Evolutionary conservation across 1,140 invertebrate species (phyloP).

Genomic region (Drosophila nebulosa): DNA sequence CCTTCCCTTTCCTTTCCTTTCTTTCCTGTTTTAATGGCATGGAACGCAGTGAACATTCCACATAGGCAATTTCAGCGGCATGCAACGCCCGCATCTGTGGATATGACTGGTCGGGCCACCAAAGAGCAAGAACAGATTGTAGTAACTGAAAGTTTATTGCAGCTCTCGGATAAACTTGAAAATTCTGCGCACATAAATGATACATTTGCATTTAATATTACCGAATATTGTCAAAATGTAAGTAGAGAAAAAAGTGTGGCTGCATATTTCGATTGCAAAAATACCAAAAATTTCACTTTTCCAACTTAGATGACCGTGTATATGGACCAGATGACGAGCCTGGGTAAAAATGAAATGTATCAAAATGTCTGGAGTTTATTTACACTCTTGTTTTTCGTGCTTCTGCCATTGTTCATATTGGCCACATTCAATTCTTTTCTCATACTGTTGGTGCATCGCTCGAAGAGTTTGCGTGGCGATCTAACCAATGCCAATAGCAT

Average conservation of each 20-base stretch:
- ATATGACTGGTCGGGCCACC: conserved; percentile 41
- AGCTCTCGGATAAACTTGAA: conserved; percentile 32
- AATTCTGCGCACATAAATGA: conserved; percentile 10
- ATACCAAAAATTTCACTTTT: background rate
- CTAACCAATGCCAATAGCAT: conserved; percentile 83
- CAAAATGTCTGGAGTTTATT: conserved; percentile 86
- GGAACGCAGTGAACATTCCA: conserved; percentile 62
- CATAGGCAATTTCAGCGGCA: conserved; percentile 27
- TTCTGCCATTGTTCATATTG: conserved; percentile 86
- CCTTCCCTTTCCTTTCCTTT: background rate
- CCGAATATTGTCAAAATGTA: conserved; percentile 72
- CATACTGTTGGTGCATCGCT: conserved; percentile 85
- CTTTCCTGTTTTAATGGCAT: background rate
- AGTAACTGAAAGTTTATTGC: conserved; percentile 46
- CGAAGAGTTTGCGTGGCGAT: conserved; percentile 82
- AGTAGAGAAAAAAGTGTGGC: conserved; percentile 15
- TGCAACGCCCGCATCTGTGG: conserved; percentile 36
- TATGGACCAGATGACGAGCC: conserved; percentile 32
- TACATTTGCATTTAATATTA: conserved; percentile 65
- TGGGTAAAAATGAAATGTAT: conserved; percentile 84
- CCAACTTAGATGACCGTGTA: conserved; percentile 63
- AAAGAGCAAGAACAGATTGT: conserved; percentile 1
- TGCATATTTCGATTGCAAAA: background rate
- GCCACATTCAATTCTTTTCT: conserved; percentile 89
- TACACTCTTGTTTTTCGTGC: conserved; percentile 85